Conservation (phyloP, 2,888 invertebrate genomes). For the Phoronis australis region DNA sequence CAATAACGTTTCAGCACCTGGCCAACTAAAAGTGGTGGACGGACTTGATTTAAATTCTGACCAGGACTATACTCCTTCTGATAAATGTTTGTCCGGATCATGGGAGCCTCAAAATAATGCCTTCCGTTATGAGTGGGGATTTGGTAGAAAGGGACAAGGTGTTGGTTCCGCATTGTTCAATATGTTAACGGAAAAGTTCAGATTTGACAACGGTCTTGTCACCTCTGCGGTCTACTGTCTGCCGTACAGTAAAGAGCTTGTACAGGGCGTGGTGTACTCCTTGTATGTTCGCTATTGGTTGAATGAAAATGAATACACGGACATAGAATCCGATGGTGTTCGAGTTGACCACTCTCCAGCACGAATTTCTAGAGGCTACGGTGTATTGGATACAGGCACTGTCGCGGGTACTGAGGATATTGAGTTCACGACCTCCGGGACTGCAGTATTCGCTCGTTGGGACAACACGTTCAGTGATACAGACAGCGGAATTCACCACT, state of each 20-base stretch:
- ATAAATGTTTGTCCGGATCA: neutral
- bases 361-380: conserved; percentile 1
- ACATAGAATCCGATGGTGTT: neutral
- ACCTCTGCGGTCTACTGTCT: conserved; percentile 15
- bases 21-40: too few species aligned
- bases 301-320: neutral
- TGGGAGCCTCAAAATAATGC: too few species aligned
- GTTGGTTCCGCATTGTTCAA: conserved; percentile 18
- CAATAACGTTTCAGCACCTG: too few species aligned
- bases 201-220: conserved; percentile 17
- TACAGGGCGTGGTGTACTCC: neutral
- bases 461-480: conserved; percentile 2
- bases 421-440: neutral
- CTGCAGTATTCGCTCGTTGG: neutral
- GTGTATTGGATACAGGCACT: neutral
- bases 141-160: conserved; percentile 13
- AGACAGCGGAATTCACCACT: conserved; percentile 2
- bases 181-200: conserved; percentile 9
- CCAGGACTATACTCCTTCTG: neutral
- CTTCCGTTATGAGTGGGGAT: conserved; percentile 20
- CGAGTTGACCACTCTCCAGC: conserved; percentile 6
- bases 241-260: conserved; percentile 7
- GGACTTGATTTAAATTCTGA: neutral
- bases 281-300: conserved; percentile 6
- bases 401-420: neutral